Evolutionary conservation across 92 coral and sea anemone genomes (phyloP).

Genomic region (Pocillopora grandis): DNA sequence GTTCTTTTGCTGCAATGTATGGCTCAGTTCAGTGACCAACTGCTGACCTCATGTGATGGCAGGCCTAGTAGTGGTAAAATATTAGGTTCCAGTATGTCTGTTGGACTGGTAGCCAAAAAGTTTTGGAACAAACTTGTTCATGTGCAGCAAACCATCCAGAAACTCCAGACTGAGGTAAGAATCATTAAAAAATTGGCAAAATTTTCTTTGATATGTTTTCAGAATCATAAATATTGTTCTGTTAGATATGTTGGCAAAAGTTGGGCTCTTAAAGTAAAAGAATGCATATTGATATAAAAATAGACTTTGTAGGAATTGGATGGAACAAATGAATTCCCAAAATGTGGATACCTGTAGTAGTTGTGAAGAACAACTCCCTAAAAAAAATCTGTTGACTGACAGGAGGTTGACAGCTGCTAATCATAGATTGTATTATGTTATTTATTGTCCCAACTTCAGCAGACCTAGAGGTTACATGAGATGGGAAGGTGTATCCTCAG

Average conservation of each 20-base stretch:
- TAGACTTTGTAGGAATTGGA: too few species aligned
- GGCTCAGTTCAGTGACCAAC: conserved; percentile 86
- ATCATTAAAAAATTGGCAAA: too few species aligned
- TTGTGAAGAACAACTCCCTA: neutral
- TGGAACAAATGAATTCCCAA: too few species aligned
- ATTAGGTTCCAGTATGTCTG: conserved; percentile 93
- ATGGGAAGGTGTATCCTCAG: neutral
- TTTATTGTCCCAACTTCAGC: neutral
- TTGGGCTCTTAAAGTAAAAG: too few species aligned
- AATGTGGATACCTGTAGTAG: too few species aligned
- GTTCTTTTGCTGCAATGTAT: conserved; percentile 89
- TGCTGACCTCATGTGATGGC: conserved; percentile 64
- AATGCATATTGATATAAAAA: too few species aligned
- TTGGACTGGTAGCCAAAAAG: conserved; percentile 95
- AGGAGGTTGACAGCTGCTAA: neutral
- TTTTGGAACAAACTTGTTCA: conserved; percentile 97
- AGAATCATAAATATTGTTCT: neutral
- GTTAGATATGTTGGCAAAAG: too few species aligned
- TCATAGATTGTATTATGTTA: neutral
- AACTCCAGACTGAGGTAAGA: conserved; percentile 76
- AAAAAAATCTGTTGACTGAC: neutral
- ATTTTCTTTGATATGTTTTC: neutral
- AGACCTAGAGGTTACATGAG: neutral
- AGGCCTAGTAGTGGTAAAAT: conserved; percentile 86
- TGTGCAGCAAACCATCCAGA: conserved; percentile 83